Conservation (phyloP, 2,113 vertebrate species). For the Calyptommatus sinebrachiatus region DNA sequence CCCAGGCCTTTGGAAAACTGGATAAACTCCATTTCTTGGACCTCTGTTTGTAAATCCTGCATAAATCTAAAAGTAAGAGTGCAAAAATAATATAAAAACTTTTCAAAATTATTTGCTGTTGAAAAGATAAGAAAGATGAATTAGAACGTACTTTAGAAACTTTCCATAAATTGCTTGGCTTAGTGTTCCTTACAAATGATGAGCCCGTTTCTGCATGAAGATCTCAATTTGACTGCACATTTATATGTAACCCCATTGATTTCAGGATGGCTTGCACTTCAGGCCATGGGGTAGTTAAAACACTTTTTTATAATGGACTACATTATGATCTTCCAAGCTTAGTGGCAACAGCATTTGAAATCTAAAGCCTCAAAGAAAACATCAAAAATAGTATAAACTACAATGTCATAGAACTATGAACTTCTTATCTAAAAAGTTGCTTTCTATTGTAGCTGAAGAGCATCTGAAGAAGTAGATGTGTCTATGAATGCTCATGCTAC, state of each 20-base stretch:
- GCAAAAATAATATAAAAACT: neutral
- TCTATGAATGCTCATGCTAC: no score
- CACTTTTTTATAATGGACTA: neutral
- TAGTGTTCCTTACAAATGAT: no score
- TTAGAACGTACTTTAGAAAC: no score
- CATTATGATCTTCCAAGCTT: neutral
- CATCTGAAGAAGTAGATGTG: no score
- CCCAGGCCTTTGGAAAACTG: constrained; percentile 93
- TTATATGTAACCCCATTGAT: neutral
- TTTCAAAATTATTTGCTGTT: neutral
- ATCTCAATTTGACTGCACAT: neutral
- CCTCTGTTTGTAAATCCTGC: constrained; percentile 91
- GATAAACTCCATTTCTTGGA: constrained; percentile 97
- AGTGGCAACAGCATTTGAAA: neutral
- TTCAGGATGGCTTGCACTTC: neutral
- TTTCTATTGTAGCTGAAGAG: no score
- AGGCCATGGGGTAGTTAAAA: neutral
- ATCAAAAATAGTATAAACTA: neutral
- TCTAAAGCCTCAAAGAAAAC: neutral
- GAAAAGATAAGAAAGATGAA: neutral
- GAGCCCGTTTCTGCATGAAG: no score
- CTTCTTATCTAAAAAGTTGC: neutral
- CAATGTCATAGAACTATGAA: neutral
- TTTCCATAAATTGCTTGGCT: no score
- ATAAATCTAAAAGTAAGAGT: constrained; percentile 82